These are phyloP conservation scores for Rhagoletis pomonella DNA, from an alignment of 1,140 invertebrate genomes.

Conservation along the genomic window DNA sequence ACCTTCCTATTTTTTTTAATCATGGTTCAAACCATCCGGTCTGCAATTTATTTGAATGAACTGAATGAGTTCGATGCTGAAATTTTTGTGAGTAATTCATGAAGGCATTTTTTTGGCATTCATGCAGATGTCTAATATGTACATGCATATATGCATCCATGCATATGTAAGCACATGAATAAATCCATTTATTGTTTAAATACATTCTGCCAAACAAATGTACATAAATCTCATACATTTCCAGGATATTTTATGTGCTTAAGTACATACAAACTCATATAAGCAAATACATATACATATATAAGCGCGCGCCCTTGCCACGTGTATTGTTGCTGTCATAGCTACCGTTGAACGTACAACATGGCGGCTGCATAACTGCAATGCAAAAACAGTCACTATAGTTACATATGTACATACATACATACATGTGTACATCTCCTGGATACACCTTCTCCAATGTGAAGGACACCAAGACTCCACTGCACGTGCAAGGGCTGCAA, in stretches of 20 bases:
- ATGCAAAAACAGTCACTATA: slow-evolving; percentile 27
- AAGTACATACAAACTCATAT: background rate
- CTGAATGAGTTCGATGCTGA: no score
- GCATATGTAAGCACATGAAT: background rate
- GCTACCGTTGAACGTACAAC: background rate
- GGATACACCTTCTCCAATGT: slow-evolving; percentile 5
- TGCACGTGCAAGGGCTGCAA: slow-evolving; percentile 34
- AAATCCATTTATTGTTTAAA: slow-evolving; percentile 3
- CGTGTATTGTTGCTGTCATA: slow-evolving; percentile 15
- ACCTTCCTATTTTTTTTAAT: no score
- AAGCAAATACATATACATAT: background rate
- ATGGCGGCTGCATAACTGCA: slow-evolving; percentile 48
- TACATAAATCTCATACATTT: slow-evolving; percentile 13
- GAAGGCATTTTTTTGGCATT: no score
- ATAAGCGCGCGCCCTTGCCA: slow-evolving; percentile 6
- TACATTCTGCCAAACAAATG: background rate
- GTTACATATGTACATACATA: background rate
- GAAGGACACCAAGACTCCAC: background rate
- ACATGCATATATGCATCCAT: no score
- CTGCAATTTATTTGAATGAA: no score
- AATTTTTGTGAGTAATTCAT: no score
- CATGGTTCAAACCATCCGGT: no score
- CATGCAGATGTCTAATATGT: no score
- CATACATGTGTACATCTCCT: background rate
- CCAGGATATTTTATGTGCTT: background rate